Evolutionary conservation across 2,113 vertebrate species (phyloP).

Genomic region (Microtus montanus): DNA sequence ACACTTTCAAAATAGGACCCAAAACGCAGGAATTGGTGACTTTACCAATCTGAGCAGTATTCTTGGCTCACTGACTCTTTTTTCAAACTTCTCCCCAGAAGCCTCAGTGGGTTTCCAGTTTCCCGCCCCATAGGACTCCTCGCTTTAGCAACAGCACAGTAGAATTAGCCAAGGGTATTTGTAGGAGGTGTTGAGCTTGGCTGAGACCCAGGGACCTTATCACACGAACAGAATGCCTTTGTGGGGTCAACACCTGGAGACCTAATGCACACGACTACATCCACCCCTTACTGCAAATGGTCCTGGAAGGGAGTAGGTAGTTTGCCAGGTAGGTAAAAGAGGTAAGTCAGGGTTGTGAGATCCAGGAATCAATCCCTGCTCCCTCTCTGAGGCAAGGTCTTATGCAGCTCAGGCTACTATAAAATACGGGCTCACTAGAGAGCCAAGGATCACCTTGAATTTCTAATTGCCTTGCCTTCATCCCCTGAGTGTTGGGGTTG

Average conservation of each 20-base stretch:
- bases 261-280: fast-evolving
- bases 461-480: background rate
- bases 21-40: background rate
- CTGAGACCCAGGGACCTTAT: too few species aligned
- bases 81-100: background rate
- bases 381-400: background rate
- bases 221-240: too few species aligned
- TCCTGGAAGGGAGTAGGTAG: background rate
- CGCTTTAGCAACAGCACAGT: background rate
- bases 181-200: fast-evolving
- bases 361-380: too few species aligned
- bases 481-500: background rate
- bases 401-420: background rate
- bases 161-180: background rate
- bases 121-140: fast-evolving
- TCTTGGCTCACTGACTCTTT: background rate
- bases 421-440: background rate
- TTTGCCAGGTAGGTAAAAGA: background rate
- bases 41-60: background rate
- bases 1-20: background rate
- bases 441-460: background rate
- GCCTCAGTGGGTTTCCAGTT: too few species aligned
- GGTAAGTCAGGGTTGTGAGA: too few species aligned
- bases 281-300: too few species aligned
- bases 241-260: background rate